phyloP scores from a whole-genome alignment of 2,113 vertebrate genomes.

The Octodon degus region DNA sequence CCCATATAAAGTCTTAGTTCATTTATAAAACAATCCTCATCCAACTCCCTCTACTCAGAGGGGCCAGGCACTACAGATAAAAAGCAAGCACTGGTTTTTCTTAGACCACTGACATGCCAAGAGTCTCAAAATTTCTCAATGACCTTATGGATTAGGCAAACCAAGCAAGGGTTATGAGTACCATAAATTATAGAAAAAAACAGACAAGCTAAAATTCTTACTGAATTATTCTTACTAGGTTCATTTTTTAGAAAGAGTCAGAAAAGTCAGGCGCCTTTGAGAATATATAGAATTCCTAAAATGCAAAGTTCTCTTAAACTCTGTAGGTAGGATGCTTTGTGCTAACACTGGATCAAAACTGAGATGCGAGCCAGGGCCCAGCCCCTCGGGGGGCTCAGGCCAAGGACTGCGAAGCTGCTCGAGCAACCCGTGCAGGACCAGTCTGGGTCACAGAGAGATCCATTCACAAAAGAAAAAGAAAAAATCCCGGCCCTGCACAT shows the following conservation, averaged over 20 bases:
- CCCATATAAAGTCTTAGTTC: not conserved
- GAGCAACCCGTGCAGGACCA: not conserved
- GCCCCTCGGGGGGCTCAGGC: not conserved
- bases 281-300: not conserved
- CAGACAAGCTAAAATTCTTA: slow-evolving; percentile 24
- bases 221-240: not conserved
- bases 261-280: slow-evolving; percentile 36
- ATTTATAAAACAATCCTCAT: slow-evolving; percentile 43
- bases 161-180: not conserved
- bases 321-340: not conserved
- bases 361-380: not conserved
- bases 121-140: not conserved
- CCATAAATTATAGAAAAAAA: not conserved
- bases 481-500: not conserved
- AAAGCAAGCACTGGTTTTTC: slow-evolving; percentile 17
- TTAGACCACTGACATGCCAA: not conserved
- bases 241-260: slow-evolving; percentile 56
- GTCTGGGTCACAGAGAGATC: not conserved
- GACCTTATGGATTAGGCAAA: slow-evolving; percentile 9
- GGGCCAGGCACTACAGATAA: not conserved
- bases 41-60: not conserved
- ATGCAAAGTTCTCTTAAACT: not conserved
- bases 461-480: not conserved
- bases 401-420: not conserved
- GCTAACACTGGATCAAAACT: not conserved